Base-by-base conservation (phyloP, 23 tunicate species). In the Styela clava region DNA sequence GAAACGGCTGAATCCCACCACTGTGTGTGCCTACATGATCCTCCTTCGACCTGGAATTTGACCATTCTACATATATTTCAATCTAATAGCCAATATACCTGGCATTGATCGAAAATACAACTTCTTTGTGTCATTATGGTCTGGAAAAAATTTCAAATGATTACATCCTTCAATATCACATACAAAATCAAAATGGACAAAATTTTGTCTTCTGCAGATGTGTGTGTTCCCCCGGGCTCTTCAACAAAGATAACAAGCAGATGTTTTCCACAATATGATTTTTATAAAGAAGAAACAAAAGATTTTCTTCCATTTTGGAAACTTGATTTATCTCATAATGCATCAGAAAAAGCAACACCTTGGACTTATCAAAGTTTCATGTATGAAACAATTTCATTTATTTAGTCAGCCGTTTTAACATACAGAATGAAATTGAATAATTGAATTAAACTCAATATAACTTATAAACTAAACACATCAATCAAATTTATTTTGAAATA, bases 341-440 rank as follows among this genome's bases (percentile, higher is more conserved):
- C 44, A 51, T 26, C 35, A 19, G 33, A 76, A 24, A 44, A 76
- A 25, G 52, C 63, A 18, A 52, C 88, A 24, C 83, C 83, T 2
- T 85, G 88, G 88, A 85, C 24, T 29, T 85, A 79, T 67, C 88
- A 85, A 68, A 72, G 51, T 76, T 65, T 78, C 23, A 32, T 78
- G 88, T 85, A 35, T 82, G 31, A 26, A 51, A 24, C 33, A 52
- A 36, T 20, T 25, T 44, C 12, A 33, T 25, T 67, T 18, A 0
- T 1, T 1, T 67, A 67, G 0, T 61, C n/a, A 61, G 22, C 23
- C 0, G 22, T 0, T 61, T 21, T 0, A 61, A 23, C n/a, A 61
- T 61, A 23, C 22, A 61, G n/a, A 23, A 61, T 61, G 0, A 23
- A 61, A 61, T 61, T 61, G 0, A 22, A 61, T 21, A 0, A 61